These are phyloP conservation scores for Anguilla megastoma DNA, from an alignment of 2,797 vertebrate genomes.

Conservation along the genomic window DNA sequence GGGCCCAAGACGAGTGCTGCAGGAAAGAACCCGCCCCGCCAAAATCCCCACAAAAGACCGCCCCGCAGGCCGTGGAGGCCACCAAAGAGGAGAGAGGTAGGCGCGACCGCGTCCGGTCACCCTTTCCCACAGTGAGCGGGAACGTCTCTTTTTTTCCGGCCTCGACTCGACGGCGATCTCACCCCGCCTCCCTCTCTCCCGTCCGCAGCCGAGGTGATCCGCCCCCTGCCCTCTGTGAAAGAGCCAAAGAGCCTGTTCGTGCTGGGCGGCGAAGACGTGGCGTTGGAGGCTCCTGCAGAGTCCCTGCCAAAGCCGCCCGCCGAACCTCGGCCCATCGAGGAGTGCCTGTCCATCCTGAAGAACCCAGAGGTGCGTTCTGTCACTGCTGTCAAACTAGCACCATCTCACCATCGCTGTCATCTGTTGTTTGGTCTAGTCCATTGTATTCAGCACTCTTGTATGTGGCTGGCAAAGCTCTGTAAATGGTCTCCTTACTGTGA, in stretches of 20 bases:
- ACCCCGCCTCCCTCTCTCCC: slow-evolving; percentile 18
- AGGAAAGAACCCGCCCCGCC: slow-evolving; percentile 64
- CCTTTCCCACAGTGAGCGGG: neutral
- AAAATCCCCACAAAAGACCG: slow-evolving; percentile 51
- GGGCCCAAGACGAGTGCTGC: slow-evolving; percentile 72
- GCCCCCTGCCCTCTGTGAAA: slow-evolving; percentile 71
- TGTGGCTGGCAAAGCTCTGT: neutral
- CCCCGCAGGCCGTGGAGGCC: slow-evolving; percentile 44
- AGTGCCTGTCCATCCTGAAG: slow-evolving; percentile 82
- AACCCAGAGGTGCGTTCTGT: slow-evolving; percentile 74
- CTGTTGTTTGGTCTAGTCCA: too few species aligned
- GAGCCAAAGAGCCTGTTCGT: slow-evolving; percentile 74
- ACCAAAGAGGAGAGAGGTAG: slow-evolving; percentile 64
- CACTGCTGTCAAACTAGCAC: neutral
- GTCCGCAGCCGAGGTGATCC: slow-evolving; percentile 81
- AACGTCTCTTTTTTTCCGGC: neutral
- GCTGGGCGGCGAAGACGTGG: slow-evolving; percentile 64
- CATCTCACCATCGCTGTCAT: too few species aligned
- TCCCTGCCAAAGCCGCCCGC: slow-evolving; percentile 58
- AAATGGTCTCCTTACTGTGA: neutral
- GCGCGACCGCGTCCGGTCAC: neutral
- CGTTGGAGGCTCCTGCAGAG: slow-evolving; percentile 38
- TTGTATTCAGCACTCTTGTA: neutral
- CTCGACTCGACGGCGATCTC: neutral
- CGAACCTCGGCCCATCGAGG: slow-evolving; percentile 78